A percentile compares a stretch with the other conserved stretches of the same genome.
These are phyloP conservation scores for Megaustenia siamemsis DNA, from an alignment of 2,888 invertebrate genomes.

Conservation along the genomic window DNA sequence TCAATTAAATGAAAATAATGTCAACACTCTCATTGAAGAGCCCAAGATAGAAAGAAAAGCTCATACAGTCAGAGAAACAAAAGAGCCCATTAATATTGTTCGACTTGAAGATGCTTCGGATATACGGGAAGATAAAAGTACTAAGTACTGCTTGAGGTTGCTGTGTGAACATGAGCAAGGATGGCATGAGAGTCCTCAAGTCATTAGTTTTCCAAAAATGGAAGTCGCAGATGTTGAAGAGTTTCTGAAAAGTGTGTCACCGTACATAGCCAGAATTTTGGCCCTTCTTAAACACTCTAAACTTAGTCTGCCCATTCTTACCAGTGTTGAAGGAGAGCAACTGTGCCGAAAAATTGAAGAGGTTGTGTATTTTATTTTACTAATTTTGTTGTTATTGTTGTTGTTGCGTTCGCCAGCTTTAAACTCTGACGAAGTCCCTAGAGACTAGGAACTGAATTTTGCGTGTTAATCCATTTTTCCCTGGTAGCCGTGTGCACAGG, in stretches of 20 bases:
- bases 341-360: slow-evolving; percentile 68
- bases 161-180: slow-evolving; percentile 72
- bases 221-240: slow-evolving; percentile 60
- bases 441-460: too few species aligned
- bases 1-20: background rate
- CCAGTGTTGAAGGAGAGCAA: slow-evolving; percentile 67
- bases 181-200: slow-evolving; percentile 65
- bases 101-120: slow-evolving; percentile 4
- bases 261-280: slow-evolving; percentile 70
- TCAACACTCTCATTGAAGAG: background rate
- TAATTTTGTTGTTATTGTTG: background rate
- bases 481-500: too few species aligned
- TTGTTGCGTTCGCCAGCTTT: too few species aligned
- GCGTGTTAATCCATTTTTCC: too few species aligned
- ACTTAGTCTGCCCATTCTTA: slow-evolving; percentile 63
- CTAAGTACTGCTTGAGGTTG: slow-evolving; percentile 66
- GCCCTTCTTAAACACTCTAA: slow-evolving; percentile 74
- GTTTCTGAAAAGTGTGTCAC: slow-evolving; percentile 66
- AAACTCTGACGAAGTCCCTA: too few species aligned
- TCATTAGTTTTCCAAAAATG: slow-evolving; percentile 61
- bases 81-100: slow-evolving; percentile 20
- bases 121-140: slow-evolving; percentile 19
- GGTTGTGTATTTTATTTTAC: slow-evolving; percentile 2
- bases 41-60: slow-evolving; percentile 27
- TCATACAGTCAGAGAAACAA: slow-evolving; percentile 28